Evolutionary conservation across 2,888 invertebrate genomes (phyloP).

Genomic region (Priocnemis perturbator): DNA sequence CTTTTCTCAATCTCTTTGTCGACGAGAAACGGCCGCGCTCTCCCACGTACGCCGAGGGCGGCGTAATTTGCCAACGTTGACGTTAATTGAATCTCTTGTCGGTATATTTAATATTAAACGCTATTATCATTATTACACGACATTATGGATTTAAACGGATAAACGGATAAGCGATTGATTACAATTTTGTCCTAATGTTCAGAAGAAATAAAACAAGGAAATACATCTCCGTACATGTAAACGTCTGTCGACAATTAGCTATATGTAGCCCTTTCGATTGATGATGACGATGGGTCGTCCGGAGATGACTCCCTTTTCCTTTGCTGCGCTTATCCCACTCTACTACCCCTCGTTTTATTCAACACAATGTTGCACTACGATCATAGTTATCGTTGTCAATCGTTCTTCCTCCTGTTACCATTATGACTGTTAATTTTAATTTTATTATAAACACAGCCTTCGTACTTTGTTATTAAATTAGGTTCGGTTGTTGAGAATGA

Average conservation of each 20-base stretch:
- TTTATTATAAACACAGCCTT: constrained; percentile 40
- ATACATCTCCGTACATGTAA: constrained; percentile 44
- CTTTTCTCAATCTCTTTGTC: neutral
- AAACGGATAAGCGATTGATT: constrained; percentile 63
- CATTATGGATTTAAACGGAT: constrained; percentile 67
- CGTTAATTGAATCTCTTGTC: constrained; percentile 63
- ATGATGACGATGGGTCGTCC: too few relatives aligned
- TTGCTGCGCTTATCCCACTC: too few relatives aligned
- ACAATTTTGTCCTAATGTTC: constrained; percentile 71
- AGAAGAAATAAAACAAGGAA: constrained; percentile 67
- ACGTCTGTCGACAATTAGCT: constrained; percentile 24
- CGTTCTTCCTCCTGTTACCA: constrained; percentile 24
- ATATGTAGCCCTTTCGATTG: too few relatives aligned
- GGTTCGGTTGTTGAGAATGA: constrained; percentile 41
- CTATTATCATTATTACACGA: constrained; percentile 67
- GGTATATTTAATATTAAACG: constrained; percentile 67
- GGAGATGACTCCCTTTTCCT: too few relatives aligned
- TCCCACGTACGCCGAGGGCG: constrained; percentile 1
- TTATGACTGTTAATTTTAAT: constrained; percentile 34
- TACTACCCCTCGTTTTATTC: too few relatives aligned
- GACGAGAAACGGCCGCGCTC: constrained; percentile 7
- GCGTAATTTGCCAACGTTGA: constrained; percentile 54
- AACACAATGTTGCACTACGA: neutral
- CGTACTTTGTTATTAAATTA: constrained; percentile 52
- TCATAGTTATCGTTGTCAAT: constrained; percentile 12